Percentiles rank a stretch among this genome's conserved stretches.
phyloP scores from a whole-genome alignment of 2,113 vertebrate genomes.

The Bubalus kerabau region DNA sequence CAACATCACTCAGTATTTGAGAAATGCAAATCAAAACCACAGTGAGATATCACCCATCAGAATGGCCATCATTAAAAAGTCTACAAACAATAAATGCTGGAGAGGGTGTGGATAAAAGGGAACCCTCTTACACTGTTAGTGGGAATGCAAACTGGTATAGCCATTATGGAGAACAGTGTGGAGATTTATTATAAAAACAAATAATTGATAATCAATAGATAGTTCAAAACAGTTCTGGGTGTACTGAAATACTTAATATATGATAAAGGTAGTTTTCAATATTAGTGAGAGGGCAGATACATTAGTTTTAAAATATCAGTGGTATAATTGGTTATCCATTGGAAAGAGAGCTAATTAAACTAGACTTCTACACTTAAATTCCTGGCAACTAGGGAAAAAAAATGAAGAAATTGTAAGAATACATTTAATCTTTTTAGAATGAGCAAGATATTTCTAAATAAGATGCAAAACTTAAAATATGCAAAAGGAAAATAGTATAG shows the following conservation, averaged over 20 bases:
- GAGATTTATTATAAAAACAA: neutral
- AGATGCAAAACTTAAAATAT: neutral
- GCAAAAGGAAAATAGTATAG: neutral
- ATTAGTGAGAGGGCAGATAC: neutral
- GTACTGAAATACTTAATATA: neutral
- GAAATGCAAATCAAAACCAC: neutral
- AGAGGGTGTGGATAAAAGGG: neutral
- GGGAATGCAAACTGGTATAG: neutral
- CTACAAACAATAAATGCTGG: neutral
- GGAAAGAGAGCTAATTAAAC: neutral
- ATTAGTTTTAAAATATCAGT: neutral
- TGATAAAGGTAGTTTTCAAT: conserved; percentile 9
- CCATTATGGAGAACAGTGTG: neutral
- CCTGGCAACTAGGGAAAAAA: neutral
- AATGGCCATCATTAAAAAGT: neutral
- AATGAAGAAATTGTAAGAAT: neutral
- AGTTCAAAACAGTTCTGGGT: neutral
- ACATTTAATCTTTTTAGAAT: neutral
- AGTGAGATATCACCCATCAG: neutral
- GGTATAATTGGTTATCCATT: neutral
- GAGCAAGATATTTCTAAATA: neutral
- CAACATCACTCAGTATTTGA: neutral
- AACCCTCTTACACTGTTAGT: neutral
- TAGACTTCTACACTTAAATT: neutral
- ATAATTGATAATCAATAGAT: neutral